Base-by-base conservation (phyloP, 1,140 invertebrate genomes). In the Tetramorium simillimum region DNA sequence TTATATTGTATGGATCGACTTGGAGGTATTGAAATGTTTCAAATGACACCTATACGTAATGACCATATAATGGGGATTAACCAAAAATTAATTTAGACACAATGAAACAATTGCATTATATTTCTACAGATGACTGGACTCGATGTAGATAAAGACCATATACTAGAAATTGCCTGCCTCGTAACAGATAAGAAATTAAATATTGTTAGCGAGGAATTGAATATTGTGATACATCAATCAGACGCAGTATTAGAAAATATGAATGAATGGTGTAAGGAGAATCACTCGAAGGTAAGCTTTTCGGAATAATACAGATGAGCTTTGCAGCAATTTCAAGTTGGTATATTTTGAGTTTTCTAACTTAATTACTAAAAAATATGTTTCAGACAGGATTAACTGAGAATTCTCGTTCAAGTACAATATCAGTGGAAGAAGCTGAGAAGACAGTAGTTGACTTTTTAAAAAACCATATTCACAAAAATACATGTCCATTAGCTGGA, bases 111-210 rank as follows among this genome's bases (percentile, higher is more conserved):
- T 72, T 37, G 5, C 3, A 53, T 53, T 73, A 49, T 60, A 24
- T 75, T 85, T 77, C 92, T 90, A 46, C 40, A 95, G 95, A 90
- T 95, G 90, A 92, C 92, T 43, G 97, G 97, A 6, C 94, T 99
- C 16, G 96, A 99, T 94, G 92, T 97, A 67, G 95, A 97, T 1
- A 97, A 95, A 84, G 97, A 98, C 93, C 96, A 97, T 85, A 98
- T 99, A 43, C 93, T 99, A 88, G 99, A 99, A 96, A 96, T 99
- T 85, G 97, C 98, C 0, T 98, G 98, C 94, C 92, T 99, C 49
- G 95, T 99, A 40, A 99, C 98, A 0, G 98, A 99, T 95, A 95
- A 95, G 18, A 92, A 99, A 72, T 95, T 99, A 6, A 97, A 98
- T 0, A 95, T 98, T 7, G 94, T 99, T 56, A 98, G 97, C 18